Percentiles rank a stretch among this genome's conserved stretches.
phyloP scores from a whole-genome alignment of 2,797 vertebrate species.

The Sebastes kiyomatsui region DNA sequence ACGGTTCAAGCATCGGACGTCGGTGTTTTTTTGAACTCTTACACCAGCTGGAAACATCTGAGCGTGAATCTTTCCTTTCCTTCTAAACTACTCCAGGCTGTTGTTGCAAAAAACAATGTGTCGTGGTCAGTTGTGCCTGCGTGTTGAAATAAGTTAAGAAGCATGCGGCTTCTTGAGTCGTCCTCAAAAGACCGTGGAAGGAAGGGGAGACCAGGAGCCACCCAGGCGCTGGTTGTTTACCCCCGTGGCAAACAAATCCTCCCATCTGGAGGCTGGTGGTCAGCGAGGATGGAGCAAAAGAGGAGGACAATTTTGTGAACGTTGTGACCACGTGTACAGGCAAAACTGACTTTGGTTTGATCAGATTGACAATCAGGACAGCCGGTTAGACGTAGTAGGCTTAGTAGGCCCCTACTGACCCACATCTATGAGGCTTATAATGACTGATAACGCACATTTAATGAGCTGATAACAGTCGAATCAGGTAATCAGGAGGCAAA shows the following conservation, averaged over 20 bases:
- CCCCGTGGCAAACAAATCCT: conserved; percentile 62
- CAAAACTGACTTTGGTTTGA: neutral
- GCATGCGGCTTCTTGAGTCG: neutral
- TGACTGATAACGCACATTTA: too few relatives aligned
- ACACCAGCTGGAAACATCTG: conserved; percentile 56
- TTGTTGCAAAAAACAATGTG: conserved; percentile 2
- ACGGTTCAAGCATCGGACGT: conserved; percentile 30
- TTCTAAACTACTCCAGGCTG: neutral
- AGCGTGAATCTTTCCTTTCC: conserved; percentile 21
- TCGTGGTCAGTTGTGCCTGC: neutral
- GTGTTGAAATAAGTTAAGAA: conserved; percentile 16
- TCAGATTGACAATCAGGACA: neutral
- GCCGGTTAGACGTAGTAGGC: too few relatives aligned
- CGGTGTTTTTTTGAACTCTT: neutral
- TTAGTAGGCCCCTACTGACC: too few relatives aligned
- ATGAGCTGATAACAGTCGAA: too few relatives aligned
- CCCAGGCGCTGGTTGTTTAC: conserved; percentile 68
- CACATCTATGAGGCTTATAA: too few relatives aligned
- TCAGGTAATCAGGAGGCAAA: too few relatives aligned
- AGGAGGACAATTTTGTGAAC: neutral
- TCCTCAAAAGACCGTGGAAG: conserved; percentile 8
- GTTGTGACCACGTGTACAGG: conserved; percentile 6
- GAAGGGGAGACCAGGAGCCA: conserved; percentile 38
- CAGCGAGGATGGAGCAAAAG: neutral
- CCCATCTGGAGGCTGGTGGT: conserved; percentile 58